Conservation (phyloP, 2,113 vertebrate genomes). For the Phoenicopterus ruber region DNA sequence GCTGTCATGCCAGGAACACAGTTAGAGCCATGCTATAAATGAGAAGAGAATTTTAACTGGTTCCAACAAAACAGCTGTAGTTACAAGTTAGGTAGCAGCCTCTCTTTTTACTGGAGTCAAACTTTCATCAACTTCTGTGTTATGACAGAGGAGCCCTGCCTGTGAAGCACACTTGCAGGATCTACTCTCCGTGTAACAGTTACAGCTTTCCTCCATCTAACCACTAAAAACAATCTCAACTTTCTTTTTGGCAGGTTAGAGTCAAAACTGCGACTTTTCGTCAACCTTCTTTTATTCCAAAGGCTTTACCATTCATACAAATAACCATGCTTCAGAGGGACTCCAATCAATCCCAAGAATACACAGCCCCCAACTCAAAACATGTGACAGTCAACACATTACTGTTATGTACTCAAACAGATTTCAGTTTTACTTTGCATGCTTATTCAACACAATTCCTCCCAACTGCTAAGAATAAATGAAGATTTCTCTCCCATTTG, state of each 20-base stretch:
- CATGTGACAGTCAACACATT: background rate
- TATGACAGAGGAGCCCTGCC: background rate
- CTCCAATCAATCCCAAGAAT: background rate
- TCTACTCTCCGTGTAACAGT: background rate
- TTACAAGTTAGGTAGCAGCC: background rate
- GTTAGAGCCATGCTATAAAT: background rate
- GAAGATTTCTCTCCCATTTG: background rate
- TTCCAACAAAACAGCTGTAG: background rate
- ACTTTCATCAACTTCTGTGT: background rate
- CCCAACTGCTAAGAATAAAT: background rate
- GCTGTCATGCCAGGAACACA: background rate
- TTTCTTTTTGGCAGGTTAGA: background rate
- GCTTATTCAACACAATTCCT: background rate
- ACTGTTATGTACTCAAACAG: background rate
- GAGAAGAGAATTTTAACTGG: background rate
- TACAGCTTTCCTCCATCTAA: background rate
- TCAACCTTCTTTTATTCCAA: background rate
- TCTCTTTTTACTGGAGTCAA: background rate
- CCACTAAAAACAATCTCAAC: background rate
- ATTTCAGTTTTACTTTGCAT: background rate
- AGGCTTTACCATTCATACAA: background rate
- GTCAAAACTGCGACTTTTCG: background rate
- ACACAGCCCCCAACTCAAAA: background rate
- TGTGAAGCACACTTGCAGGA: background rate
- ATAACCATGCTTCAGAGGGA: background rate